Percentiles rank a stretch among this genome's conserved stretches.
Evolutionary conservation across 2,888 invertebrate species (phyloP).

Genomic region (Acleris cristana): DNA sequence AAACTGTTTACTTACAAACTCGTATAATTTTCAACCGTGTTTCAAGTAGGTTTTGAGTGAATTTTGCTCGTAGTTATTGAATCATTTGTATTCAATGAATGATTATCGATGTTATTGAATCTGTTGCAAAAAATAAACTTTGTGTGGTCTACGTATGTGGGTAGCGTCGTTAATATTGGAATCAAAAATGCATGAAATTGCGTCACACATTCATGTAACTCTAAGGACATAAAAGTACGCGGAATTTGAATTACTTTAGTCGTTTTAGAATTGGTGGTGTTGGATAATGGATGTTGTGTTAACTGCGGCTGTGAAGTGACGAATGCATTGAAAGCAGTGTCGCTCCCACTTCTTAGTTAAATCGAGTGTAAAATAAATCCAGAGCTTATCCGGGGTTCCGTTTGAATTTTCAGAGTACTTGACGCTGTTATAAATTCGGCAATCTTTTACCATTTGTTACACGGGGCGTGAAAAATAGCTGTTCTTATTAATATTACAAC

Average conservation of each 20-base stretch:
- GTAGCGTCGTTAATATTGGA: slow-evolving; percentile 63
- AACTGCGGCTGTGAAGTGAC: slow-evolving; percentile 61
- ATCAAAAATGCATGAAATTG: slow-evolving; percentile 77
- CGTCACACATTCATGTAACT: slow-evolving; percentile 57
- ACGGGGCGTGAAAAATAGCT: too few relatives aligned
- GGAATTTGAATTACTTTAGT: background rate
- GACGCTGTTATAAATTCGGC: background rate
- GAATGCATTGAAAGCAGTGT: slow-evolving; percentile 58
- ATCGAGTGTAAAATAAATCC: slow-evolving; percentile 51
- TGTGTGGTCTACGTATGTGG: slow-evolving; percentile 74
- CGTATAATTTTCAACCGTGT: background rate
- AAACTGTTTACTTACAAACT: slow-evolving; percentile 5
- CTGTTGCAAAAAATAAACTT: slow-evolving; percentile 42
- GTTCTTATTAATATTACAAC: background rate
- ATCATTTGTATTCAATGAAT: slow-evolving; percentile 28
- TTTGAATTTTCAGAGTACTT: slow-evolving; percentile 10
- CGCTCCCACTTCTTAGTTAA: slow-evolving; percentile 57
- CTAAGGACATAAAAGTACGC: background rate
- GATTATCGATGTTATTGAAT: slow-evolving; percentile 39
- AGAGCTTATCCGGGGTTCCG: slow-evolving; percentile 11
- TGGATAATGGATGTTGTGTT: slow-evolving; percentile 39
- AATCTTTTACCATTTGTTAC: too few relatives aligned
- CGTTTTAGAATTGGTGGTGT: slow-evolving; percentile 6
- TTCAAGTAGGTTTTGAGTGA: background rate
- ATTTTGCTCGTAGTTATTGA: background rate